These are phyloP conservation scores for Cancer borealis DNA, from an alignment of 2,888 invertebrate genomes.

Conservation along the genomic window DNA sequence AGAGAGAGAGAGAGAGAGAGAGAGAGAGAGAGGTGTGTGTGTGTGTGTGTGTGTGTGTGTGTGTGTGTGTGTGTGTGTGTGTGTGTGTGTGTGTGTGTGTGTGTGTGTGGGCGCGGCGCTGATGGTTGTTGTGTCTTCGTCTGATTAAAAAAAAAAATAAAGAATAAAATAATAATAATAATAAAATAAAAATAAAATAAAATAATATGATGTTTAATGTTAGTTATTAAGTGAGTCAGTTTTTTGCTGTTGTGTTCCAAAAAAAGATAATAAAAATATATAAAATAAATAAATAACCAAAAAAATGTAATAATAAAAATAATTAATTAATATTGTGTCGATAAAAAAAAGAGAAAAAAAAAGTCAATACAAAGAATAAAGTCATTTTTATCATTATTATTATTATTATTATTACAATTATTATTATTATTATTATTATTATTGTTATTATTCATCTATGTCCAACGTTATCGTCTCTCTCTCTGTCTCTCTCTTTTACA, in stretches of 20 bases:
- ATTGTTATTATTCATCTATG: neutral
- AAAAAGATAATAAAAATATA: neutral
- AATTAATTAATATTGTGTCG: neutral
- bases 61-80: constrained; percentile 11
- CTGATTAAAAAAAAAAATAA: neutral
- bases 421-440: neutral
- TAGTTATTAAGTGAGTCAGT: neutral
- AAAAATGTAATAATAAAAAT: too few relatives aligned
- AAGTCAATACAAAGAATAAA: too few relatives aligned
- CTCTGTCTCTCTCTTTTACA: too few relatives aligned
- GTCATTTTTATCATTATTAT: neutral
- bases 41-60: neutral
- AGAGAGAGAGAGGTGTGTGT: too few relatives aligned
- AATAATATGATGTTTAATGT: neutral
- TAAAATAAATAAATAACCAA: too few relatives aligned
- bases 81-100: neutral
- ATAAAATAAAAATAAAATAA: too few relatives aligned
- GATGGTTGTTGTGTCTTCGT: neutral
- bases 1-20: too few relatives aligned
- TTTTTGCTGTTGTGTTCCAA: neutral
- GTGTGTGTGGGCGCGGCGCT: constrained; percentile 10
- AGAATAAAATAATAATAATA: too few relatives aligned
- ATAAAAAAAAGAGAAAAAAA: neutral
- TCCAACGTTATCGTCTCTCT: neutral
- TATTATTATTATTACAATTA: constrained; percentile 4